phyloP scores from a whole-genome alignment of 92 coral and sea anemone genomes.

The Anthopleura xanthogrammica region DNA sequence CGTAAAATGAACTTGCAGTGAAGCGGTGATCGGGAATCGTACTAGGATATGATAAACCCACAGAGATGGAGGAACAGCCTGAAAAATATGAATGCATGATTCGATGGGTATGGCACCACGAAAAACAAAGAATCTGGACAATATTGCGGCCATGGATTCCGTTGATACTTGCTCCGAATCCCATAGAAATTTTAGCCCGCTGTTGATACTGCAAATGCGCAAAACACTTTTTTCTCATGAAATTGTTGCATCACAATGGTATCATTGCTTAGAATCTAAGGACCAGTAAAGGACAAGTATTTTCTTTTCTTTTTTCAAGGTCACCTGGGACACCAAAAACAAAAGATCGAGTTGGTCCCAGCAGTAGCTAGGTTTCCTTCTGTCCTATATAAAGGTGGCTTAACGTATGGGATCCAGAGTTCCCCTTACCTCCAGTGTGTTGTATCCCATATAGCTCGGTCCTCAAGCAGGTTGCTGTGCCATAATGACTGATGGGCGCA shows the following conservation, averaged over 20 bases:
- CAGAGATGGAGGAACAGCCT: constrained; percentile 15
- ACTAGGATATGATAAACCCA: constrained; percentile 8
- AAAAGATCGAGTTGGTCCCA: not conserved
- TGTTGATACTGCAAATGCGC: too few relatives aligned
- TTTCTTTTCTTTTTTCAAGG: too few relatives aligned
- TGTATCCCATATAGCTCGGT: constrained; percentile 24
- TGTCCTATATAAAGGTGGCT: not conserved
- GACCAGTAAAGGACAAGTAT: too few relatives aligned
- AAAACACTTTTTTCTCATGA: too few relatives aligned
- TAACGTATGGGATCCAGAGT: not conserved
- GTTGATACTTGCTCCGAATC: too few relatives aligned
- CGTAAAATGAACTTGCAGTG: constrained; percentile 7
- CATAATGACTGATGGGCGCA: not conserved
- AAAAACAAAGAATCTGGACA: too few relatives aligned
- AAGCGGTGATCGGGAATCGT: constrained; percentile 31
- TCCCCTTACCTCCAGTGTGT: not conserved
- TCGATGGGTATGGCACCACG: not conserved
- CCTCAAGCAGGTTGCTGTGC: constrained; percentile 14
- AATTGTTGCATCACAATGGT: too few relatives aligned
- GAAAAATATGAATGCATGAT: not conserved
- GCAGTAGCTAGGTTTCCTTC: not conserved
- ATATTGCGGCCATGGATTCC: too few relatives aligned
- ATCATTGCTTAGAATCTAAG: too few relatives aligned
- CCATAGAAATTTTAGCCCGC: too few relatives aligned
- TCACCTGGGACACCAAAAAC: too few relatives aligned